A percentile compares a stretch with the other conserved stretches of the same genome.
These are phyloP conservation scores for Chroicocephalus ridibundus DNA, from an alignment of 2,113 vertebrate species.

Conservation along the genomic window DNA sequence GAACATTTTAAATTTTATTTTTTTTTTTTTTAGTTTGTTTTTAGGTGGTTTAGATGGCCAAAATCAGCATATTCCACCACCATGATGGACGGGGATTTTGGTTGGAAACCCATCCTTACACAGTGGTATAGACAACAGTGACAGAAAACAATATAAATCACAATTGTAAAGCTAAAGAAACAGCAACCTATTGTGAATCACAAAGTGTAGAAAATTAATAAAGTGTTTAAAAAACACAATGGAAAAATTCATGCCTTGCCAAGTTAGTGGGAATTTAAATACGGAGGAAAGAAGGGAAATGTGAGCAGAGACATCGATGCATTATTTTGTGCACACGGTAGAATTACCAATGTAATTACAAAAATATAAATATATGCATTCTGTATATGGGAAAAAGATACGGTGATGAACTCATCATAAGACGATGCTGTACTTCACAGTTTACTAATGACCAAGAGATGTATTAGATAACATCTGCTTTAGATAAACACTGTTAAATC, in stretches of 20 bases:
- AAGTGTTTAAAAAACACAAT: background rate
- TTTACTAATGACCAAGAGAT: background rate
- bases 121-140: background rate
- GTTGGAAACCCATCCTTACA: background rate
- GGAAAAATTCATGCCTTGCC: background rate
- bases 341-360: background rate
- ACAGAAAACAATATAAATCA: background rate
- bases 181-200: background rate
- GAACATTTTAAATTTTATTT: background rate
- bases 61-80: background rate
- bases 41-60: background rate
- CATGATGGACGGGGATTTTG: background rate
- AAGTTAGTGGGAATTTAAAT: background rate
- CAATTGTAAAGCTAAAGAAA: background rate
- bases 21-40: background rate
- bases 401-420: background rate
- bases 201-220: background rate
- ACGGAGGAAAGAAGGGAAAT: background rate
- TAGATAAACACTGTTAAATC: constrained; percentile 33
- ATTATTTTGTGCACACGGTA: background rate
- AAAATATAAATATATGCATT: background rate
- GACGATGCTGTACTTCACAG: background rate
- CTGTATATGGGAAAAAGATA: background rate
- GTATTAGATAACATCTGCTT: constrained; percentile 54
- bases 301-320: background rate